Percentiles rank a stretch among this genome's conserved stretches.
phyloP scores from a whole-genome alignment of 2,888 invertebrate species.

The Acrocyrtus sp. region DNA sequence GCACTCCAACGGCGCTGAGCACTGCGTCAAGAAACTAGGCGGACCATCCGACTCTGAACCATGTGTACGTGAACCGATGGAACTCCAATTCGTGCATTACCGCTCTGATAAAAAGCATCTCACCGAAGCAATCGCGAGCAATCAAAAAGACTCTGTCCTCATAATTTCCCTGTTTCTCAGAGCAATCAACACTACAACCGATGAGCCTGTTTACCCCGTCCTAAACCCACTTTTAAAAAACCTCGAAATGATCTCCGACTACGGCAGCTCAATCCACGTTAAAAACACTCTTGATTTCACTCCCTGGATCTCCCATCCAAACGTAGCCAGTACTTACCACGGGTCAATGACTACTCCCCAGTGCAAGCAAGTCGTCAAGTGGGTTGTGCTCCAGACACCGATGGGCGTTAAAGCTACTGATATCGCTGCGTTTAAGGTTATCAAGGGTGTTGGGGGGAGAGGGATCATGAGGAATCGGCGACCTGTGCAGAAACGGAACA shows the following conservation, averaged over 20 bases:
- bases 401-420: constrained; percentile 2
- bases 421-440: neutral
- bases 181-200: neutral
- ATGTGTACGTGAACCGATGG: constrained; percentile 8
- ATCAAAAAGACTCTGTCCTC: neutral
- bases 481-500: constrained; percentile 14
- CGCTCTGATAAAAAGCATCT: neutral
- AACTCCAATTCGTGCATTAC: constrained; percentile 13
- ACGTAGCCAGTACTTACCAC: neutral
- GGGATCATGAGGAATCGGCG: neutral
- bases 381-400: constrained; percentile 10
- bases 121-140: neutral
- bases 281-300: constrained; percentile 4
- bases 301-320: constrained; percentile 1
- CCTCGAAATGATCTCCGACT: neutral
- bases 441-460: neutral
- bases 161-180: neutral
- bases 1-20: neutral
- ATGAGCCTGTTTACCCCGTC: neutral
- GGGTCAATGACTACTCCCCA: constrained; percentile 1
- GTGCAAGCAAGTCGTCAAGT: constrained; percentile 15
- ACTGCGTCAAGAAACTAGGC: neutral
- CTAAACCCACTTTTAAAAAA: constrained; percentile 9
- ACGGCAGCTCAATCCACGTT: neutral
- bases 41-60: too few relatives aligned